Base-by-base conservation (phyloP, 2,888 invertebrate species). In the Ernsta delagoae region DNA sequence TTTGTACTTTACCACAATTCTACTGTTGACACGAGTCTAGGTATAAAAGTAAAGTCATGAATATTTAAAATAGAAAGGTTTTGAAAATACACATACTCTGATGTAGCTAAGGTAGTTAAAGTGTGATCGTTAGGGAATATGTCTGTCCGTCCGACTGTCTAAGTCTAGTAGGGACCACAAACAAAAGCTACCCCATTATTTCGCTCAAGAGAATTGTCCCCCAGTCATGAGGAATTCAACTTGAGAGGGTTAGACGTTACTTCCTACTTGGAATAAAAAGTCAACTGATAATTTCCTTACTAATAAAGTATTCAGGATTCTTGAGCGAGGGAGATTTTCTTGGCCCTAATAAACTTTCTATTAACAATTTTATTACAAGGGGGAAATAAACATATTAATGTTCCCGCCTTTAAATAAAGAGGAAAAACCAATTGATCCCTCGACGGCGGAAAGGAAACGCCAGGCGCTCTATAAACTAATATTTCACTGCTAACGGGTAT, bases 311-410 rank as follows among this genome's bases (percentile, higher is more conserved):
- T 63, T 59, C 57, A 68, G 39, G 24, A 50, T 59, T 62, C 39
- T 43, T 39, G 36, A 56, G 36, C 45, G 72, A 71, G 71, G 70
- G 68, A 62, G 59, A 59, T 63, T 65, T 57, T 68, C 68, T 57
- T 39, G 41, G 62, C 78, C 80, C 75, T 77, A 80, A 81, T 78
- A 80, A 84, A 86, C 80, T 84, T 81, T 75, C 80, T 79, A 81
- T 84, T 86, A 86, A 86, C 85, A 88, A 86, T 76, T 76, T 76
- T 76, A 78, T 89, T 86, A 86, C 82, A 81, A 83, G 77, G 75
- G 84, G 85, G 89, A 90, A 89, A 78, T 82, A 84, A 88, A 83
- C 81, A 79, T 87, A 45, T 45, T 85, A 89, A 86, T 84, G 84
- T 78, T 79, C 78, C 83, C 77, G 79, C 77, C 74, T 79, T 77